Evolutionary conservation across 1,140 invertebrate species (phyloP), one percentile per base, ranked within the genome.

Genomic region (Pseudomyrmex cubaensis): DNA sequence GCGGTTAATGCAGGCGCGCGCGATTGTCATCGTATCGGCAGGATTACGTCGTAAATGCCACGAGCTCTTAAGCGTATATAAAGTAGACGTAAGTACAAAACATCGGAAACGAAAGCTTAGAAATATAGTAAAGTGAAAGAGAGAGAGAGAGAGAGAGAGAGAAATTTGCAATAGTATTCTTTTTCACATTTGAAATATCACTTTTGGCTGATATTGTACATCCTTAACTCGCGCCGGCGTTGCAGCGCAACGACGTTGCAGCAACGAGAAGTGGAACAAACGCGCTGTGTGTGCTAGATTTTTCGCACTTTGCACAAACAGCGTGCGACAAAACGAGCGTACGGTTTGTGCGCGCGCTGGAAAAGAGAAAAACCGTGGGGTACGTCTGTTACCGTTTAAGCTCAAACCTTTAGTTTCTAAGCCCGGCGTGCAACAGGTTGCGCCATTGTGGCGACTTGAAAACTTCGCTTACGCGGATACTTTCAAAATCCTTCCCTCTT

Each of bases 401-500:
- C 87, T 85, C 86, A 78, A 89, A 89, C 88, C 84, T 86, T 89
- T 89, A 88, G 88, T 86, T 89, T 89, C 88, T 89, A 89, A 89
- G 87, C 87, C 87, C 88, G 78, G 61, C 70, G 88, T 44, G 88
- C 88, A 89, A 89, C 88, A 89, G 88, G 88, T 89, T 89, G 88
- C 82, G 87, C 87, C 88, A 89, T 89, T 89, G 87, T 89, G 87
- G 85, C 70, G 78, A 89, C 87, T 88, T 88, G 87, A 88, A 89
- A 89, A 89, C 87, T 88, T 84, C 84, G 84, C 78, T 86, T 85
- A 82, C 87, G 70, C 74, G 84, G 88, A 89, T 89, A 89, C 88
- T 89, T 89, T 89, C 74, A 86, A 89, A 88, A 89, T 88, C 61
- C 75, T 82, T 86, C 63, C 61, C 77, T 61, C 13, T 59, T 72